Percentiles rank a stretch among this genome's conserved stretches.
Evolutionary conservation across 2,797 vertebrate genomes (phyloP).

Genomic region (Gambelia wislizenii): DNA sequence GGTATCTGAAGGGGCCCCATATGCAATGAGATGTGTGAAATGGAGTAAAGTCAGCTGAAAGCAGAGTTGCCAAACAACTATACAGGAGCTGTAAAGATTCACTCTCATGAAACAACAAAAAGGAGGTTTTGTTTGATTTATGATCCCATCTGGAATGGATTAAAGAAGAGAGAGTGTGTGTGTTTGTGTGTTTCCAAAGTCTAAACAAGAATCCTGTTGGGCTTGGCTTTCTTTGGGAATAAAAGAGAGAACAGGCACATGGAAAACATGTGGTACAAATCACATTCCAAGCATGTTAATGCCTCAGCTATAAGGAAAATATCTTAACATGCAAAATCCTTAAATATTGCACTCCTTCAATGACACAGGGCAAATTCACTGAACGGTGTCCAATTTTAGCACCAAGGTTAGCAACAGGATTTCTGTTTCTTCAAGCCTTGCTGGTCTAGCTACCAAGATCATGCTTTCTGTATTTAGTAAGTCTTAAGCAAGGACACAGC

Average conservation of each 20-base stretch:
- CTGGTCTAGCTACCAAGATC: background rate
- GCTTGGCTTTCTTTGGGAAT: background rate
- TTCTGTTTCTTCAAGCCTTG: background rate
- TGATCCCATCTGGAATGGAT: conserved; percentile 14
- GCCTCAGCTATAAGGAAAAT: conserved; percentile 13
- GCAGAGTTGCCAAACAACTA: background rate
- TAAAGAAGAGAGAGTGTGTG: background rate
- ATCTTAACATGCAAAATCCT: background rate
- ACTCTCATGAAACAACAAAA: background rate
- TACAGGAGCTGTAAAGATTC: background rate
- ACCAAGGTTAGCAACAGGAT: conserved; percentile 19
- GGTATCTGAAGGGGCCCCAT: background rate
- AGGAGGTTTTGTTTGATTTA: conserved; percentile 2
- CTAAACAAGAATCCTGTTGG: background rate
- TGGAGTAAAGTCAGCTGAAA: background rate
- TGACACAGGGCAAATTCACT: background rate
- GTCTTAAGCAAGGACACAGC: background rate
- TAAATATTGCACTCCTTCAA: background rate
- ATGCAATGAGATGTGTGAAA: conserved; percentile 1
- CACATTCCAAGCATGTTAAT: background rate
- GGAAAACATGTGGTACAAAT: background rate
- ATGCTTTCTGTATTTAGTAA: background rate
- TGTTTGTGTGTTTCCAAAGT: background rate
- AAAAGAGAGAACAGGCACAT: background rate
- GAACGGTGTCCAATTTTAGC: conserved; percentile 7